Base-by-base conservation (phyloP, 2,888 invertebrate species). In the Dynastes maya region DNA sequence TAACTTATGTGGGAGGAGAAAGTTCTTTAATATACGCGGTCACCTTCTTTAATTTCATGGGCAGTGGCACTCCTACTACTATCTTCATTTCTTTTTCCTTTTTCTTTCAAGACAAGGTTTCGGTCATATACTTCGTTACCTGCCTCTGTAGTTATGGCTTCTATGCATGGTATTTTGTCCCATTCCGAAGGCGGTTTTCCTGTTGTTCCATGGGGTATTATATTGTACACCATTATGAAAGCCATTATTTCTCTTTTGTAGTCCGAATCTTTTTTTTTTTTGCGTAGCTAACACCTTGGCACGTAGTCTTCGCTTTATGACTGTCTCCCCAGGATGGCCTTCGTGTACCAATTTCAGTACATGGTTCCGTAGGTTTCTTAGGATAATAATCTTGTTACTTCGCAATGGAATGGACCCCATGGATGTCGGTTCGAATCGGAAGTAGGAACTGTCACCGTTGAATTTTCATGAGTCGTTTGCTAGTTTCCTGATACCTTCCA, bases 251-350 rank as follows among this genome's bases (percentile, higher is more conserved):
- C 45, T 45, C 9, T 45, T 45, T 45, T 45, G 9, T 45, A 45
- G 9, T 45, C 45, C 9, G 5, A 8, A 9, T n/a, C 51, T 2
- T 51, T 2, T 51, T n/a, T 2, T 51, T 2, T 51, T n/a, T 51
- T 51, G 8, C 51, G 5, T 9, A 51, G 51, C 51, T 51, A 5
- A 51, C 2, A 83, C 81, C 78, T 82, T 83, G 13, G 82, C 79
- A 68, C 83, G 75, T 74, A 83, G 58, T 58, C 82, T 64, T 53
- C 80, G 61, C 78, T 84, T 83, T 82, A 83, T 83, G 3, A 80
- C 81, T n/a, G 82, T 81, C 63, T 80, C 80, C 13, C 83, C 84
- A 11, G 83, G 83, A 78, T 83, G 82, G 8, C 82, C 83, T 79
- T 84, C 82, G 76, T 85, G 83, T 16, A 81, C 82, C 37, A 82